Evolutionary conservation across 1,140 invertebrate genomes (phyloP).

Genomic region (Sycophila sp.): DNA sequence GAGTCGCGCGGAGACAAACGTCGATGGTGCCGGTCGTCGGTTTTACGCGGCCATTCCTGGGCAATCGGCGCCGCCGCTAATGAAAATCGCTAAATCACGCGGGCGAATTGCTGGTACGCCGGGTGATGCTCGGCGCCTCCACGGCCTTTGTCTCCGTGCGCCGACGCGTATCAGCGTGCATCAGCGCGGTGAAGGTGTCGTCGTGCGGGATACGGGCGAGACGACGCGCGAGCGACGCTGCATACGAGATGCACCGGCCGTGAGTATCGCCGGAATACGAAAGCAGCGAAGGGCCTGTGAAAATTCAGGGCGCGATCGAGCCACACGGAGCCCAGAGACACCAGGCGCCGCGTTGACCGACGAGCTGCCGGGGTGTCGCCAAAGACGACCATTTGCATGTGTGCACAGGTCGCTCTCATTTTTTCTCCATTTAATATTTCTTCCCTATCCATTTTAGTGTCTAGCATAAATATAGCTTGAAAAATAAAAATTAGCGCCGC

Average conservation of each 20-base stretch:
- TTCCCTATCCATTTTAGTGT: too few species aligned
- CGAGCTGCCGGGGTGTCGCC: slow-evolving; percentile 24
- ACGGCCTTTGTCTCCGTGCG: not conserved
- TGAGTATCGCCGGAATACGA: slow-evolving; percentile 53
- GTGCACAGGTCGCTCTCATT: too few species aligned
- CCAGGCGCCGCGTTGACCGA: not conserved
- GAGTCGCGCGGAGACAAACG: slow-evolving; percentile 6
- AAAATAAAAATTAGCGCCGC: too few species aligned
- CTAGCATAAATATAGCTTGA: too few species aligned
- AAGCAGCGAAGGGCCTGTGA: slow-evolving; percentile 44
- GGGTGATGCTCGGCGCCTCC: not conserved
- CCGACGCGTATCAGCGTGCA: not conserved
- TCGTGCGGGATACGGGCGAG: not conserved
- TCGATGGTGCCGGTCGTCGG: not conserved
- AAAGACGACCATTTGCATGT: too few species aligned
- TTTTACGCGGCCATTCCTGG: slow-evolving; percentile 17
- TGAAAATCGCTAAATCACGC: slow-evolving; percentile 36
- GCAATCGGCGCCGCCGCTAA: slow-evolving; percentile 16
- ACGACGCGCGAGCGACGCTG: slow-evolving; percentile 31
- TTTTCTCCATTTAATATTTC: too few species aligned
- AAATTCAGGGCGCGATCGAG: too few species aligned
- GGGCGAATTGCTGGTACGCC: not conserved
- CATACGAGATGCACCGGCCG: slow-evolving; percentile 57
- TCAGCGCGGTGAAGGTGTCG: not conserved
- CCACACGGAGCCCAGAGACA: too few species aligned